Conservation (phyloP, 1,140 invertebrate genomes). For the Rhagoletis zephyria region DNA sequence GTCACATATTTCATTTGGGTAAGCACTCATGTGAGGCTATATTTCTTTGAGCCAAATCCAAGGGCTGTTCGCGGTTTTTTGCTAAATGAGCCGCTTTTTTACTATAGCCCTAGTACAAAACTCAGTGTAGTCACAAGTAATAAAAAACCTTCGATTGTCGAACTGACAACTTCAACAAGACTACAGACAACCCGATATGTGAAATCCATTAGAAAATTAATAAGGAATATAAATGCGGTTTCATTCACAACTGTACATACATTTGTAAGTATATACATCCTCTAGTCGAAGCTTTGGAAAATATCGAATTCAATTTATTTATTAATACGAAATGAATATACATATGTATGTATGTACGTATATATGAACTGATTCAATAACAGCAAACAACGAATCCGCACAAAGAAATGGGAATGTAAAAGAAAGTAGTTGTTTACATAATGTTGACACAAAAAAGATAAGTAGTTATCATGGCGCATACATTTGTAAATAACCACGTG, state of each 20-base stretch:
- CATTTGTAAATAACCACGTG: too few relatives aligned
- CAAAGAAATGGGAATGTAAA: not conserved
- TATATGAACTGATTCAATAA: not conserved
- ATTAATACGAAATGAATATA: not conserved
- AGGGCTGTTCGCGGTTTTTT: not conserved
- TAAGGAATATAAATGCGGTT: slow-evolving; percentile 68
- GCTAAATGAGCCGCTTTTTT: not conserved
- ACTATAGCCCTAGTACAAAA: not conserved
- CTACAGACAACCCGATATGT: not conserved
- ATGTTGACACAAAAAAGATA: too few relatives aligned
- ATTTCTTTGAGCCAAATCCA: not conserved
- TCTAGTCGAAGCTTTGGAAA: too few relatives aligned
- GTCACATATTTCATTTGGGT: not conserved
- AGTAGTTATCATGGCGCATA: too few relatives aligned
- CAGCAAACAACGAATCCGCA: not conserved
- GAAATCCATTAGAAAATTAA: slow-evolving; percentile 73
- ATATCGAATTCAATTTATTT: slow-evolving; percentile 15
- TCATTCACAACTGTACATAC: slow-evolving; percentile 23
- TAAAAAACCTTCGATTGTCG: not conserved
- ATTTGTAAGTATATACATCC: not conserved
- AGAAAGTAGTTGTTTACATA: not conserved
- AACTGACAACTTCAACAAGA: not conserved
- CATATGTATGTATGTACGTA: not conserved
- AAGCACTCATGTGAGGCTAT: not conserved
- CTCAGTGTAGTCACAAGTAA: not conserved